Percentiles rank a stretch among this genome's conserved stretches.
These are phyloP conservation scores for Bombyx mori DNA, from an alignment of 1,140 invertebrate species.

Conservation along the genomic window DNA sequence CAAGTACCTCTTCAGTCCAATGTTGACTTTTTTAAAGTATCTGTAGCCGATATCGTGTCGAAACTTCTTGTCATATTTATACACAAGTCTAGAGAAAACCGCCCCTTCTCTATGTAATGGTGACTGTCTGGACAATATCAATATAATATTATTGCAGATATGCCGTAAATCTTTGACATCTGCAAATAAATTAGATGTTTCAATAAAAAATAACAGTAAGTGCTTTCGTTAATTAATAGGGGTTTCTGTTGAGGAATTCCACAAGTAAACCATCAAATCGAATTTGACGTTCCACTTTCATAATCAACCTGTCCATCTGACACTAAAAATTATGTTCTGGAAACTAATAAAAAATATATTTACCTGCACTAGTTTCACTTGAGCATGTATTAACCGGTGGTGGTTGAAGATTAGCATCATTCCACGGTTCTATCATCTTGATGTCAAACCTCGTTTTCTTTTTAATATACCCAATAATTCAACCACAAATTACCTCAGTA, in stretches of 20 bases:
- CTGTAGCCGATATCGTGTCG: conserved; percentile 73
- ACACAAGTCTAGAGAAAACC: conserved; percentile 72
- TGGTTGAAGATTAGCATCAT: conserved; percentile 33
- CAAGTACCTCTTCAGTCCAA: conserved; percentile 71
- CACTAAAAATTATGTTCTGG: too few species aligned
- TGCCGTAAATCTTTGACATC: conserved; percentile 39
- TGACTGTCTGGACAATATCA: conserved; percentile 63
- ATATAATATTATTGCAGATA: conserved; percentile 40
- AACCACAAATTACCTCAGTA: background rate
- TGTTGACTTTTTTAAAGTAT: conserved; percentile 72
- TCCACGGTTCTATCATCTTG: conserved; percentile 48
- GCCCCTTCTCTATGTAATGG: conserved; percentile 71
- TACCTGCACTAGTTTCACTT: conserved; percentile 23
- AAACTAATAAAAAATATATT: conserved; percentile 1
- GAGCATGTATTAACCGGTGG: conserved; percentile 49
- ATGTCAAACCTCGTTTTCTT: background rate
- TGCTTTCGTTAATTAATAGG: background rate
- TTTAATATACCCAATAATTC: conserved; percentile 1
- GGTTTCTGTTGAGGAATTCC: too few species aligned
- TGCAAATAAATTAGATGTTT: conserved; percentile 23
- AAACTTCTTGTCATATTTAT: conserved; percentile 75
- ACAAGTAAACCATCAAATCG: too few species aligned
- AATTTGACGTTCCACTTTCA: too few species aligned
- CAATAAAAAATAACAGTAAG: background rate
- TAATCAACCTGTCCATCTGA: too few species aligned